Evolutionary conservation across 2,888 invertebrate genomes (phyloP), one percentile per base, ranked within the genome.

Genomic region (Plebejus argus): DNA sequence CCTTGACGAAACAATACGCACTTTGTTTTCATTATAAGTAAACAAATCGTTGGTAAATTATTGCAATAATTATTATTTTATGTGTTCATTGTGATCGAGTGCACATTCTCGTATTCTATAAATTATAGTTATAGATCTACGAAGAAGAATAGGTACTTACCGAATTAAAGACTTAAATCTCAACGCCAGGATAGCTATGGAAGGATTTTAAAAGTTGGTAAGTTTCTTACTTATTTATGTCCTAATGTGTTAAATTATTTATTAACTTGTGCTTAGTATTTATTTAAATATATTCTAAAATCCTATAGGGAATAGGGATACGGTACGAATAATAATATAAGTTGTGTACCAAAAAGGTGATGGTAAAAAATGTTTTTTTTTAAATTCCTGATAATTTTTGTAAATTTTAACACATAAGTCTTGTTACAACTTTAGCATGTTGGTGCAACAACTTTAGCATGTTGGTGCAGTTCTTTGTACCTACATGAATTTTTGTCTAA

Each of bases 51-150:
- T 15, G 15, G 66, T 12, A 61, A 23, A 66, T 28, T 20, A 66
- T 28, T 20, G 28, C 66, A 66, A 66, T 66, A 66, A 28, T 66
- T 20, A 15, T 66, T 20, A 15, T 66, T 28, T 23, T n/a, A n/a
- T 5, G 66, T 66, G 15, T 12, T 28, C 66, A 33, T 66, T 66
- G 66, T 66, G 66, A 66, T 12, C 61, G 20, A 61, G 66, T 66
- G 66, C 18, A 33, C 33, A 66, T 28, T 66, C 66, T 66, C 66
- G 66, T 66, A 28, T 28, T 66, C 66, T 33, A 66, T 66, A 66
- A 28, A n/a, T n/a, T 66, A 28, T 15, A 66, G 23, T 66, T 66
- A 66, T 66, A 66, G 28, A 18, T 66, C 15, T 28, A 66, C 23
- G 66, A 33, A 33, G 66, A 66, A 66, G 15, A 61, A n/a, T 20